Evolutionary conservation across 1,140 invertebrate species (phyloP).

Genomic region (Amyelois transitella): DNA sequence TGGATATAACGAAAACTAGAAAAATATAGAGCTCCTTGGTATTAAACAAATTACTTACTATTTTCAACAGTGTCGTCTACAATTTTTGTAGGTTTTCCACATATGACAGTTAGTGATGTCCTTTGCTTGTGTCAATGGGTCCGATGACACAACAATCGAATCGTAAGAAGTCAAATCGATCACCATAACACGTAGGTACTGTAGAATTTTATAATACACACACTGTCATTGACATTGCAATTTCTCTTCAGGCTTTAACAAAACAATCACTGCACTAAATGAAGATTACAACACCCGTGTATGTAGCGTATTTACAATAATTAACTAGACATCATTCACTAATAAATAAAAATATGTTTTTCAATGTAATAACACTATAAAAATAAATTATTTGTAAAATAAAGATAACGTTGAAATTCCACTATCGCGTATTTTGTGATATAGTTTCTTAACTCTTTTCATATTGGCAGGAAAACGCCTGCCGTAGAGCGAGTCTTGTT

Average conservation of each 20-base stretch:
- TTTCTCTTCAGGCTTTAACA: conserved; percentile 60
- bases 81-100: conserved; percentile 57
- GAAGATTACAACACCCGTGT: conserved; percentile 63
- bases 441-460: conserved; percentile 67
- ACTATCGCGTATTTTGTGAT: conserved; percentile 69
- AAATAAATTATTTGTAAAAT: conserved; percentile 72
- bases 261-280: conserved; percentile 69
- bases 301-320: conserved; percentile 66
- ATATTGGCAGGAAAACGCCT: conserved; percentile 71
- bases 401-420: conserved; percentile 70
- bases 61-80: conserved; percentile 67
- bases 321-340: conserved; percentile 67
- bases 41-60: conserved; percentile 51
- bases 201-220: conserved; percentile 24
- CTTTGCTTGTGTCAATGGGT: conserved; percentile 42
- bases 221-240: conserved; percentile 59
- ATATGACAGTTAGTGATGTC: conserved; percentile 50
- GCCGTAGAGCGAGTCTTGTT: conserved; percentile 72
- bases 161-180: conserved; percentile 53
- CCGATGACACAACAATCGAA: conserved; percentile 49
- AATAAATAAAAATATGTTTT: conserved; percentile 72
- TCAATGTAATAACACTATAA: conserved; percentile 69
- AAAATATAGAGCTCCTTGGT: not conserved
- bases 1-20: too few species aligned
- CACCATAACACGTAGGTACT: conserved; percentile 41